These are phyloP conservation scores for Urocyon cinereoargenteus DNA, from an alignment of 2,797 vertebrate genomes.

Conservation along the genomic window DNA sequence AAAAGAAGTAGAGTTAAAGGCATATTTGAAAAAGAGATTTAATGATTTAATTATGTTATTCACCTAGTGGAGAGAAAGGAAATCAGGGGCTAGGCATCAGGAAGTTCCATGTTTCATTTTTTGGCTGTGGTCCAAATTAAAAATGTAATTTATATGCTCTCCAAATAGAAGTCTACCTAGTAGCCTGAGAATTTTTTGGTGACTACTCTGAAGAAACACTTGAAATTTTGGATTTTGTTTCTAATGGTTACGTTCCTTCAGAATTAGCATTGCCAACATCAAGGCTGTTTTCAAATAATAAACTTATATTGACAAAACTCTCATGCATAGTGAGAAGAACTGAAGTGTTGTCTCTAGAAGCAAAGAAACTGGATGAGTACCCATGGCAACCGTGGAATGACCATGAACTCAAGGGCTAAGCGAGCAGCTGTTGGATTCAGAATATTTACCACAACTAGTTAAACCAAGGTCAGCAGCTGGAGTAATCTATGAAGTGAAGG, in stretches of 20 bases:
- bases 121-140: not conserved
- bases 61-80: not conserved
- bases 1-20: not conserved
- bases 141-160: not conserved
- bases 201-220: not conserved
- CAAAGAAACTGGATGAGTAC: not conserved
- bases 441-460: slow-evolving; percentile 22
- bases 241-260: not conserved
- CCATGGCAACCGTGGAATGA: not conserved
- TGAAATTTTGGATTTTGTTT: not conserved
- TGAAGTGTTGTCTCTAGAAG: not conserved
- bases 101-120: not conserved
- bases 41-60: not conserved
- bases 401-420: not conserved
- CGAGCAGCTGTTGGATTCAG: not conserved
- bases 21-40: not conserved
- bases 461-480: not conserved
- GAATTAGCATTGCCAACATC: not conserved
- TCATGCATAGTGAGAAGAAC: not conserved
- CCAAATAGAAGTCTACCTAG: not conserved
- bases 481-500: not conserved
- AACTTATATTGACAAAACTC: not conserved
- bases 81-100: not conserved
- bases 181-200: not conserved
- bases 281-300: not conserved